Percentiles rank a stretch among this genome's conserved stretches.
Conservation (phyloP, 2,888 invertebrate genomes). For the Macropis europaea region DNA sequence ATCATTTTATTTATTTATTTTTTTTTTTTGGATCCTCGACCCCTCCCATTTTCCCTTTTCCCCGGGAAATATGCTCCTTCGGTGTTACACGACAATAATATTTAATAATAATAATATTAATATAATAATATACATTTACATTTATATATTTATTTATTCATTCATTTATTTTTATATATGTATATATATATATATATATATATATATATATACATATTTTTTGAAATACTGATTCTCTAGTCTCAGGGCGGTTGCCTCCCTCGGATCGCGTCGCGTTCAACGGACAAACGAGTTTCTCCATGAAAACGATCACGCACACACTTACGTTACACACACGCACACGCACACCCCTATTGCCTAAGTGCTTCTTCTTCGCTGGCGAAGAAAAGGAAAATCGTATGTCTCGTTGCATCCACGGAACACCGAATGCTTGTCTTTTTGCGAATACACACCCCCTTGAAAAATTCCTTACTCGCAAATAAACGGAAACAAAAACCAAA, state of each 20-base stretch:
- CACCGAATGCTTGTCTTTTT: background rate
- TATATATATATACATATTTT: slow-evolving; percentile 30
- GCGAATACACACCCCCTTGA: background rate
- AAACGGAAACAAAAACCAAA: background rate
- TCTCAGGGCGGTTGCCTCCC: slow-evolving; percentile 67
- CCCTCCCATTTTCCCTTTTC: background rate
- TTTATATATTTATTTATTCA: slow-evolving; percentile 52
- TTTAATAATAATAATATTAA: slow-evolving; percentile 63
- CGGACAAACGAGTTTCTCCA: background rate
- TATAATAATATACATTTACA: slow-evolving; percentile 62
- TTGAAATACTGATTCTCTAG: slow-evolving; percentile 69
- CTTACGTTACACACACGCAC: background rate
- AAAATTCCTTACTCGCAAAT: background rate
- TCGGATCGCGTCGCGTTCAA: slow-evolving; percentile 46
- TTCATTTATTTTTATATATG: slow-evolving; percentile 25
- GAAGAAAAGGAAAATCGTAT: slow-evolving; percentile 6
- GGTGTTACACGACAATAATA: slow-evolving; percentile 43
- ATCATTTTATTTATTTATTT: slow-evolving; percentile 4
- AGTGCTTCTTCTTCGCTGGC: background rate
- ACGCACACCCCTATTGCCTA: slow-evolving; percentile 51
- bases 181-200: slow-evolving; percentile 27
- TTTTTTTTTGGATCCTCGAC: background rate
- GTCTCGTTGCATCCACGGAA: background rate
- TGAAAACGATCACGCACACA: slow-evolving; percentile 4
- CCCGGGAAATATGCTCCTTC: slow-evolving; percentile 18